Evolutionary conservation across 2,888 invertebrate species (phyloP).

Genomic region (Stenodema calcarata): DNA sequence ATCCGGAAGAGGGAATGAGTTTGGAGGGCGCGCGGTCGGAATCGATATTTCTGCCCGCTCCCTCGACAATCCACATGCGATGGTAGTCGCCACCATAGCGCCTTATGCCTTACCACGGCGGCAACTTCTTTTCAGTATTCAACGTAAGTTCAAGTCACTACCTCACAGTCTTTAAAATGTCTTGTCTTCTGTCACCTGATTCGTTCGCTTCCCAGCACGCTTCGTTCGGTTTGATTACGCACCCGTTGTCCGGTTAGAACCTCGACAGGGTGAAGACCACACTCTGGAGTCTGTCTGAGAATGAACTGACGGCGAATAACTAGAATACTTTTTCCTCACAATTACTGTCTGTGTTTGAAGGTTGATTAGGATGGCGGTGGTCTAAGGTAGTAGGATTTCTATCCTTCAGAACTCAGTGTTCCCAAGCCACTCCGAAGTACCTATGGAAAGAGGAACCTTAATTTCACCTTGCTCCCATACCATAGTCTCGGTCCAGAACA

Average conservation of each 20-base stretch:
- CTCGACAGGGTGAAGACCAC: background rate
- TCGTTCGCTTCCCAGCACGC: background rate
- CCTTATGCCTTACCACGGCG: constrained; percentile 45
- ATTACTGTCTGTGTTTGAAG: too few species aligned
- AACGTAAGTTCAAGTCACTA: constrained; percentile 20
- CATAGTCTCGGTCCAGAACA: too few species aligned
- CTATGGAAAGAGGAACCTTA: too few species aligned
- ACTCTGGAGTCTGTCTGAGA: too few species aligned
- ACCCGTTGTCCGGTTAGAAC: background rate
- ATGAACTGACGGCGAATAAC: too few species aligned
- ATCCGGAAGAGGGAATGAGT: constrained; percentile 36
- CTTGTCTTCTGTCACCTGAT: background rate
- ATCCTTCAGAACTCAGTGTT: too few species aligned
- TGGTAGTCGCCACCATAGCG: constrained; percentile 29
- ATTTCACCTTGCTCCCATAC: too few species aligned
- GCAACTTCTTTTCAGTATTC: constrained; percentile 45
- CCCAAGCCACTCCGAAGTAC: too few species aligned
- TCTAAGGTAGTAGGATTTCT: too few species aligned
- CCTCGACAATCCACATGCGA: constrained; percentile 21
- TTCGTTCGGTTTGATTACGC: background rate
- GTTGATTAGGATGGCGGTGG: too few species aligned
- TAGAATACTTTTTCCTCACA: too few species aligned
- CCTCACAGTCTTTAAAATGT: background rate
- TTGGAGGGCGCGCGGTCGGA: constrained; percentile 20
- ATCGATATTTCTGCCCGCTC: constrained; percentile 18